These are phyloP conservation scores for Heliconius cydno DNA, from an alignment of 2,888 invertebrate species.

Conservation along the genomic window DNA sequence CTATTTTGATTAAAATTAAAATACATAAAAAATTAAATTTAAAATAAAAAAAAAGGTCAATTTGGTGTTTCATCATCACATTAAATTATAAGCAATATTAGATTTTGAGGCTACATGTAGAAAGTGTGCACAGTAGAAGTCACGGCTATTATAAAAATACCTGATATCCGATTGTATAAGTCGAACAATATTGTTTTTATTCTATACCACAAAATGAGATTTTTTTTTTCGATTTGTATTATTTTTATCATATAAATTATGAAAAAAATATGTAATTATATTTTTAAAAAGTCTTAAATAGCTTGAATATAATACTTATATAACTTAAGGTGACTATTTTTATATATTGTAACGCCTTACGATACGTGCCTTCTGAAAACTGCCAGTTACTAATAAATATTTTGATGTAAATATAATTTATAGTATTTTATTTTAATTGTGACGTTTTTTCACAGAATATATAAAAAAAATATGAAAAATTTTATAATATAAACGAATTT, in stretches of 20 bases:
- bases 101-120: neutral
- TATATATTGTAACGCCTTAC: slow-evolving; percentile 36
- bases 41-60: neutral
- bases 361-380: slow-evolving; percentile 74
- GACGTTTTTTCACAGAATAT: slow-evolving; percentile 67
- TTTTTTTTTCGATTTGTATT: too few relatives aligned
- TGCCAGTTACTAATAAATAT: slow-evolving; percentile 75
- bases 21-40: neutral
- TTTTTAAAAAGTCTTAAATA: neutral
- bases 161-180: too few relatives aligned
- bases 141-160: slow-evolving; percentile 1
- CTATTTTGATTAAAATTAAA: neutral
- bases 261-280: too few relatives aligned
- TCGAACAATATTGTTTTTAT: too few relatives aligned
- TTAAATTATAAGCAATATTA: slow-evolving; percentile 12
- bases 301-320: slow-evolving; percentile 6
- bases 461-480: slow-evolving; percentile 32
- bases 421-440: slow-evolving; percentile 51
- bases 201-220: too few relatives aligned
- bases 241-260: too few relatives aligned
- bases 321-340: slow-evolving; percentile 24
- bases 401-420: slow-evolving; percentile 70
- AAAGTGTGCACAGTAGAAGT: neutral
- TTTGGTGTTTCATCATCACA: slow-evolving; percentile 7
- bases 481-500: slow-evolving; percentile 35